phyloP scores from a whole-genome alignment of 2,797 vertebrate genomes.

The Phylloscopus collybita region DNA sequence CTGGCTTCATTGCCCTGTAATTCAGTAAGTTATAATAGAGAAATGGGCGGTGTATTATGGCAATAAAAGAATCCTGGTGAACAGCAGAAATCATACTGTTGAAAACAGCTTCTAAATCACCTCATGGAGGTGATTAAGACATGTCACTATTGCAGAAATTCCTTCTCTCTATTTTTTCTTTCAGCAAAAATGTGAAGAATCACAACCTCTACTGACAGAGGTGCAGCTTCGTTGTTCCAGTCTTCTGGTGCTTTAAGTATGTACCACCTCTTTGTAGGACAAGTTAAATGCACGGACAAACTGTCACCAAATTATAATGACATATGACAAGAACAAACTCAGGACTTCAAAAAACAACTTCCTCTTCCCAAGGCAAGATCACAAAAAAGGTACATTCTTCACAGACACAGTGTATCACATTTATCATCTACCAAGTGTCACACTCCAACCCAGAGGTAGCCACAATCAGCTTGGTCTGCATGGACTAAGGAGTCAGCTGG shows the following conservation, averaged over 20 bases:
- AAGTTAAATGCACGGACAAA: not conserved
- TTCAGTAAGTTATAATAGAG: not conserved
- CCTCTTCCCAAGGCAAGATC: not conserved
- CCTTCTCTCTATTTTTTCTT: not conserved
- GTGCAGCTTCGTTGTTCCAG: not conserved
- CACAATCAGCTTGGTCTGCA: not conserved
- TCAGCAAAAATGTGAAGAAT: not conserved
- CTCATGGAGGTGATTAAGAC: not conserved
- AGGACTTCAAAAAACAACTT: not conserved
- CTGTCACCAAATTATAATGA: not conserved
- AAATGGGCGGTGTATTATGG: accelerated
- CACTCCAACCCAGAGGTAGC: not conserved
- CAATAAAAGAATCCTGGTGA: not conserved
- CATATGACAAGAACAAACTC: not conserved
- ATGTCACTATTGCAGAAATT: not conserved
- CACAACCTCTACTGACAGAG: not conserved
- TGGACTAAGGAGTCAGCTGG: not conserved
- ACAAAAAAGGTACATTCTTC: not conserved
- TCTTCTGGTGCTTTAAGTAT: not conserved
- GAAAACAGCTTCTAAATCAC: not conserved
- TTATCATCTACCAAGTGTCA: not conserved
- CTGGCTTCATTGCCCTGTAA: not conserved
- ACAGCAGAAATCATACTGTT: accelerated
- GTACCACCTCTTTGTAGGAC: not conserved
- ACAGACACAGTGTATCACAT: not conserved